Evolutionary conservation across 2,797 vertebrate species (phyloP), one percentile per base, ranked within the genome.

Genomic region (Tapirus indicus): DNA sequence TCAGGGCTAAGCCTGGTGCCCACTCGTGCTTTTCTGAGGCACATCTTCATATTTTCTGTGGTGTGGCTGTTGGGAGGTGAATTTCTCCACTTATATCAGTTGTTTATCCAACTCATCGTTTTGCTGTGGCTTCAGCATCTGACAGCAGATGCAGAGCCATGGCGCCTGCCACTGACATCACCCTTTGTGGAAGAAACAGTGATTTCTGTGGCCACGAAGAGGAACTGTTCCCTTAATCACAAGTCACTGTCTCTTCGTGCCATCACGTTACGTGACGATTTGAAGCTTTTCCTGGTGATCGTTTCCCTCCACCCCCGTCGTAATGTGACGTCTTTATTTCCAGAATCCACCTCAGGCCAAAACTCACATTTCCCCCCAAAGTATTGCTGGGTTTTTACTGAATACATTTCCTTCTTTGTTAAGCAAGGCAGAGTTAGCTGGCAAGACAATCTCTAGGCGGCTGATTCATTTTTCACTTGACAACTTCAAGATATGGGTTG

Each of bases 281-380:
- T 92, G 88, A 78, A 92, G 91, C 62, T 78, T 79, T 93, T 94
- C 80, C 82, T 78, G 29, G 52, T 90, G 74, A 85, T 88, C 84
- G n/a, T 87, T 94, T 89, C 54, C 56, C 9, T 72, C 29, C 54
- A 52, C n/a, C 10, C 0, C 2, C 52, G 84, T 95, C 1, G 0
- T 94, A 79, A 88, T 52, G 44, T 94, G 96, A 95, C 92, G 95
- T 88, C 79, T 97, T 97, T 94, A 96, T 96, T 97, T 96, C 56
- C 44, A 60, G 41, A 96, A 88, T 92, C 58, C 3, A 94, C 90
- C 85, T 92, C 82, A 84, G 88, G 90, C 92, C 88, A 60, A 96
- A 96, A 62, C 74, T 95, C 62, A 58, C 35, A 83, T 49, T 68
- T 60, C 0, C 90, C 93, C 80, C 60, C 20, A 52, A 97, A 94